Evolutionary conservation across 2,888 invertebrate genomes (phyloP).

Genomic region (Euproctis similis): DNA sequence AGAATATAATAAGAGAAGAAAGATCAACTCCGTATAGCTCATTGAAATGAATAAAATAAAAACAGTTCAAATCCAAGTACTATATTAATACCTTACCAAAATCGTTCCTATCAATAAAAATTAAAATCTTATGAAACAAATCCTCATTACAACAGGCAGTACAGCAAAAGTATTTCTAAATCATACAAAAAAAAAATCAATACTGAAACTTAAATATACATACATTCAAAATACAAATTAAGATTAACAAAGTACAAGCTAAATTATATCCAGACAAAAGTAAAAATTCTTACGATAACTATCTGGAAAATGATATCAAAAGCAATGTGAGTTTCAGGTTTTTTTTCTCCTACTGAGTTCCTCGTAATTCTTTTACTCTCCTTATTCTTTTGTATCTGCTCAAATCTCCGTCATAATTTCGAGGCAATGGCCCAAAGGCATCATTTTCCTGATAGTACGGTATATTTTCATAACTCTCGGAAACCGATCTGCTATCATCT

Average conservation of each 20-base stretch:
- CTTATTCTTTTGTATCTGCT: conserved; percentile 59
- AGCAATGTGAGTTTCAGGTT: too few species aligned
- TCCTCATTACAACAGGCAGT: too few species aligned
- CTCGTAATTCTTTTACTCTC: conserved; percentile 39
- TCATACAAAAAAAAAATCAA: too few species aligned
- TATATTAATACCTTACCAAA: too few species aligned
- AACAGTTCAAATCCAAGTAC: too few species aligned
- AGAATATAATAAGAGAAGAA: too few species aligned
- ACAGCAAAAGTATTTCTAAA: conserved; percentile 14
- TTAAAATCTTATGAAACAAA: conserved; percentile 7
- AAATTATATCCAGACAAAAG: conserved; percentile 17
- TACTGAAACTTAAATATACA: conserved; percentile 45
- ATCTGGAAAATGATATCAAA: too few species aligned
- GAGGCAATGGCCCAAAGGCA: conserved; percentile 46
- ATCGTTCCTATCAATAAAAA: conserved; percentile 4
- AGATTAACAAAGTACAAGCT: conserved; percentile 27
- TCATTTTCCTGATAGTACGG: conserved; percentile 49
- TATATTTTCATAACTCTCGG: conserved; percentile 31
- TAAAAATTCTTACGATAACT: conserved; percentile 25
- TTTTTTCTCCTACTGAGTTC: conserved; percentile 14
- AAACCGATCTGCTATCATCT: conserved; percentile 25
- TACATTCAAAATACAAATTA: conserved; percentile 24
- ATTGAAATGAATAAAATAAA: too few species aligned
- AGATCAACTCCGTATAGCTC: too few species aligned
- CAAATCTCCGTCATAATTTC: conserved; percentile 45